phyloP scores from a whole-genome alignment of 2,113 vertebrate species.

The Toxotes chatareus region DNA sequence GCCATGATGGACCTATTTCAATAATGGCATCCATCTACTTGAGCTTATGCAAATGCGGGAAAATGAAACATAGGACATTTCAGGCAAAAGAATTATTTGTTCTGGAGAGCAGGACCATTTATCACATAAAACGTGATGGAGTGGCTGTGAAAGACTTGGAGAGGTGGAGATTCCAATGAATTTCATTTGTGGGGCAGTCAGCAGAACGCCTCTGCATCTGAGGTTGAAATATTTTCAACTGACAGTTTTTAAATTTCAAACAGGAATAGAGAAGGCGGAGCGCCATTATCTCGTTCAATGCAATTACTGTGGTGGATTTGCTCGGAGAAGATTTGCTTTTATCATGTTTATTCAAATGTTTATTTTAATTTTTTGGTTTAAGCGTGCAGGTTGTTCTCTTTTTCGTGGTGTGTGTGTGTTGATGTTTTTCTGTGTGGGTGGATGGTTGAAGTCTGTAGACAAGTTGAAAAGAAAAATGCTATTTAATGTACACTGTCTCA shows the following conservation, averaged over 20 bases:
- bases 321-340: constrained; percentile 46
- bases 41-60: constrained; percentile 68
- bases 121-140: constrained; percentile 68
- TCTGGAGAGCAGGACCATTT: constrained; percentile 62
- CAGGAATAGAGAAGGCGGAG: constrained; percentile 38
- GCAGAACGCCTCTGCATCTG: constrained; percentile 54
- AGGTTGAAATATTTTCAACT: constrained; percentile 29
- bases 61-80: constrained; percentile 71
- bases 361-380: constrained; percentile 26
- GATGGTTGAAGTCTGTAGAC: constrained; percentile 16
- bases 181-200: constrained; percentile 69
- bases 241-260: constrained; percentile 67
- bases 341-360: constrained; percentile 63
- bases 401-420: constrained; percentile 2
- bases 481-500: constrained; percentile 11
- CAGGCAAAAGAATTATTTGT: constrained; percentile 66
- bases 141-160: constrained; percentile 63
- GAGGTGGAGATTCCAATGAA: constrained; percentile 72
- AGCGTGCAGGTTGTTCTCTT: constrained; percentile 23
- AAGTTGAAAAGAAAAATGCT: constrained; percentile 28
- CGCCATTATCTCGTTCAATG: constrained; percentile 49
- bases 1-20: constrained; percentile 57
- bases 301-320: constrained; percentile 57
- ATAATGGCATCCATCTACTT: constrained; percentile 61
- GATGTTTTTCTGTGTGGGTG: constrained; percentile 28